phyloP scores from a whole-genome alignment of 2,888 invertebrate genomes.

The Drosophila mimetica region DNA sequence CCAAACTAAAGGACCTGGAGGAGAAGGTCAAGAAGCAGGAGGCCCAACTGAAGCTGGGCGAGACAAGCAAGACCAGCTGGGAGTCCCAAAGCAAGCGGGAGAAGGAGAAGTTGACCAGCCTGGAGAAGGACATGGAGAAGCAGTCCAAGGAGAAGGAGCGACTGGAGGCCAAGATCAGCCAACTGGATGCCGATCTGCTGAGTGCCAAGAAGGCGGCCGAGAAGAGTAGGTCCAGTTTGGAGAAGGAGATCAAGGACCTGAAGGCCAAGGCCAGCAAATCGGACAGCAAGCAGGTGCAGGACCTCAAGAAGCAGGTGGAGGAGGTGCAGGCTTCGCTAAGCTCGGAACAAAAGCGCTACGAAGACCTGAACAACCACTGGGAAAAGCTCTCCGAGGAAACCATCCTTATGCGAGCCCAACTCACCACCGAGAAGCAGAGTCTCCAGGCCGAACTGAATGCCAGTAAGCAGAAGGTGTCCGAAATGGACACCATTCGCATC shows the following conservation, averaged over 20 bases:
- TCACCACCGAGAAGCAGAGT: conserved; percentile 92
- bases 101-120: conserved; percentile 84
- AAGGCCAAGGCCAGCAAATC: conserved; percentile 88
- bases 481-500: conserved; percentile 77
- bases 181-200: conserved; percentile 86
- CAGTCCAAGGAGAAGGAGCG: conserved; percentile 88
- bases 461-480: conserved; percentile 75
- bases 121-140: conserved; percentile 88
- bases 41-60: conserved; percentile 85
- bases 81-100: conserved; percentile 85
- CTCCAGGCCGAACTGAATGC: conserved; percentile 86
- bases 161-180: conserved; percentile 87
- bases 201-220: conserved; percentile 88
- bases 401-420: conserved; percentile 91
- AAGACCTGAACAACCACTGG: conserved; percentile 92
- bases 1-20: conserved; percentile 85
- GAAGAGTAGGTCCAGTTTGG: conserved; percentile 88
- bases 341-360: conserved; percentile 90
- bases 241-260: conserved; percentile 91
- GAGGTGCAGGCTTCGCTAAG: conserved; percentile 89
- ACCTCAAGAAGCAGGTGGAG: conserved; percentile 84
- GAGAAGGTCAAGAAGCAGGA: conserved; percentile 85
- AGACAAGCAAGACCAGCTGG: conserved; percentile 84
- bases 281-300: conserved; percentile 89
- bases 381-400: conserved; percentile 94